Conservation (phyloP, 1,140 invertebrate genomes). For the Aphaenogaster rudis region DNA sequence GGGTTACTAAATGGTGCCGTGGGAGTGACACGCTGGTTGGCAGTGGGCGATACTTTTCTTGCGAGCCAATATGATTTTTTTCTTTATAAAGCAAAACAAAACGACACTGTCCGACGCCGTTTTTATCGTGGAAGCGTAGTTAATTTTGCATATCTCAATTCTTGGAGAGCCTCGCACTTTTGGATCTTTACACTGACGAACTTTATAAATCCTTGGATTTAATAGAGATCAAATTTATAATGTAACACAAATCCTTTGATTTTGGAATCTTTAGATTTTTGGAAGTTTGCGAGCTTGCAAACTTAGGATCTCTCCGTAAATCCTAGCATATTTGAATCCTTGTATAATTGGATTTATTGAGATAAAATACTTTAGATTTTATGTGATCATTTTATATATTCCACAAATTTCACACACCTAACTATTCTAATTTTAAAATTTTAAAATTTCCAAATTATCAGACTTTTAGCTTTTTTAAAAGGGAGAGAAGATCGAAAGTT, state of each 20-base stretch:
- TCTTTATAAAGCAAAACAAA: slow-evolving; percentile 24
- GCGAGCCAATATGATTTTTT: slow-evolving; percentile 31
- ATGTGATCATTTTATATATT: background rate
- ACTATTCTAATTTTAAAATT: background rate
- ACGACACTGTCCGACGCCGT: background rate
- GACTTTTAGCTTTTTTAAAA: background rate
- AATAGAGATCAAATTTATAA: slow-evolving; percentile 3
- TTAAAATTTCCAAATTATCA: background rate
- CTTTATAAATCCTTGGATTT: slow-evolving; percentile 12
- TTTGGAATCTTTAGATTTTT: slow-evolving; percentile 25
- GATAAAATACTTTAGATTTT: slow-evolving; percentile 5
- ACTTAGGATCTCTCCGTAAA: background rate
- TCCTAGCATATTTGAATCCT: background rate
- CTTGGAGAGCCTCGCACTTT: slow-evolving; percentile 18
- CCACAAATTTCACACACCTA: background rate
- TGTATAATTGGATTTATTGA: background rate
- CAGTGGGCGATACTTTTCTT: slow-evolving; percentile 48
- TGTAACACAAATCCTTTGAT: slow-evolving; percentile 18
- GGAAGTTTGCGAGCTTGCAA: background rate
- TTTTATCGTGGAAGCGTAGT: background rate
- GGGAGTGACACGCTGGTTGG: slow-evolving; percentile 52
- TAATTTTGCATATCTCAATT: slow-evolving; percentile 17
- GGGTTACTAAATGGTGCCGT: slow-evolving; percentile 56
- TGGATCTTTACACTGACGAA: background rate
- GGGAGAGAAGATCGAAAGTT: background rate